Evolutionary conservation across 2,113 vertebrate species (phyloP), one percentile per base, ranked within the genome.

Genomic region (Beaufortia kweichowensis): DNA sequence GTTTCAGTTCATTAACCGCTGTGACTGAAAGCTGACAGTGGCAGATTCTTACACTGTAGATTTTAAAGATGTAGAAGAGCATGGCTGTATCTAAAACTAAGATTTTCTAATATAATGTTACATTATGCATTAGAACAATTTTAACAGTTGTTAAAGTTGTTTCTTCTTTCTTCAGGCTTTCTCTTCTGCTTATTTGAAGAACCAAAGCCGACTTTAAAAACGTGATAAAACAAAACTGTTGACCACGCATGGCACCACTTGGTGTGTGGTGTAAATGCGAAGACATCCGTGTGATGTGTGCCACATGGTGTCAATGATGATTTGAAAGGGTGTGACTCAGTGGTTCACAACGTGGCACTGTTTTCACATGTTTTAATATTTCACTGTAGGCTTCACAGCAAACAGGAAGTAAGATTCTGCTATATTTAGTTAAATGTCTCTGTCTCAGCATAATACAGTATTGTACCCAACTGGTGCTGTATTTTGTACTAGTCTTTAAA

Each of bases 401-500:
- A 59, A 59, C 11, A 14, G 56, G 56, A 59, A 59, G 14, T 11
- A 24, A 5, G 56, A 28, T 28, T 15, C 24, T 28, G 17, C 26
- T 41, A 29, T 71, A 33, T 23, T 55, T 69, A 12, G 14, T 11
- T 23, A 66, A 43, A 66, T 10, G 23, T 43, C 23, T 35, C 23
- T 31, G 21, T 14, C 4, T 39, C 1, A 50, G 17, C 15, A 67
- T 67, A 53, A 48, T 2, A 29, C 1, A 24, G 15, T 65, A 43
- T 28, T 3, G 2, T 14, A 50, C 64, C 19, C 26, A 21, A 1
- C 17, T 78, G 28, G 41, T 17, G 14, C n/a, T 56, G 19, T 24
- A 33, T 24, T 21, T 17, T 53, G 14, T 33, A 21, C 39, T 67
- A 55, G n/a, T 85, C 46, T 85, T 78, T 76, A 67, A 72, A 39